Evolutionary conservation across 2,113 vertebrate species (phyloP), one percentile per base, ranked within the genome.

Genomic region (Symphodus melops): DNA sequence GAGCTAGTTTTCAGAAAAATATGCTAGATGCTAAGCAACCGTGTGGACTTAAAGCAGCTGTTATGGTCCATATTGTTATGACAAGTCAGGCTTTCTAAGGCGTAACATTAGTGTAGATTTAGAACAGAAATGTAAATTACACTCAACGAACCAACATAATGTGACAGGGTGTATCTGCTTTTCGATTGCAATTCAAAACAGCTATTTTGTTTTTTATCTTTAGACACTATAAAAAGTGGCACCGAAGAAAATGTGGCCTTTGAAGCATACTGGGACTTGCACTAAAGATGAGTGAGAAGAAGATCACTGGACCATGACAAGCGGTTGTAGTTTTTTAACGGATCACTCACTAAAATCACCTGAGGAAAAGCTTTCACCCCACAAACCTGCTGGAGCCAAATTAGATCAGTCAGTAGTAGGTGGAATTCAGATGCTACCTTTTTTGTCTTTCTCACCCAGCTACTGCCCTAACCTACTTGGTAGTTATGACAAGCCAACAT

Each of bases 361-460:
- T 1, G 28, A 9, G 51, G 49, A 53, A 63, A 68, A 68, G 42
- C 75, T 73, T 75, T 77, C 49, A 65, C 14, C 17, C 14, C 55
- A 63, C 52, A 64, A 36, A 56, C 59, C 53, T 10, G 72, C 39
- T 21, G 2, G 11, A 53, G 51, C 72, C 12, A 49, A 56, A 70
- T 71, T 6, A 61, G 25, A 70, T 36, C 23, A 63, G 52, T 69
- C 65, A 37, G 56, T 60, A 51, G 5, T 7, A 55, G 39, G 19
- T 55, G 8, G 14, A 54, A 36, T 36, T 53, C 1, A 49, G 33
- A 39, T 69, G 63, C 64, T 21, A 48, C 66, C 58, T 39, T 52
- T 19, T 68, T 16, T 54, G 48, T 76, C 63, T 60, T 63, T 73
- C 55, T 52, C 5, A 48, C 63, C 62, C 64, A 63, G 66, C 55